A percentile compares a stretch with the other conserved stretches of the same genome.
These are phyloP conservation scores for Artemia franciscana DNA, from an alignment of 1,140 invertebrate species.

Conservation along the genomic window DNA sequence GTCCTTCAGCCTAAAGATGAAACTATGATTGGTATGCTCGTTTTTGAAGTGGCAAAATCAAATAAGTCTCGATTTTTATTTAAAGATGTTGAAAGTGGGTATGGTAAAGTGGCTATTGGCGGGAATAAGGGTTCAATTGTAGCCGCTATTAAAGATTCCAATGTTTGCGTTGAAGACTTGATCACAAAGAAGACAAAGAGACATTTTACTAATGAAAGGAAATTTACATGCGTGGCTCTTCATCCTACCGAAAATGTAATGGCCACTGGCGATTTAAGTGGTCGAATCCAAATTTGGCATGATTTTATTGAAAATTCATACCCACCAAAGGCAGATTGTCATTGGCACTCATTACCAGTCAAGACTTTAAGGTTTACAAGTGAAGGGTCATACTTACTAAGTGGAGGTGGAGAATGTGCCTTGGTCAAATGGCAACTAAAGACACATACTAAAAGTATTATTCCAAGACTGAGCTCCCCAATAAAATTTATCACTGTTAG, in stretches of 20 bases:
- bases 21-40: neutral
- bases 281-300: slow-evolving; percentile 39
- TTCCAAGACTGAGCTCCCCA: slow-evolving; percentile 44
- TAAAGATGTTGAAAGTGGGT: neutral
- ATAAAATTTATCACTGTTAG: slow-evolving; percentile 40
- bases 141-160: slow-evolving; percentile 16
- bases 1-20: neutral
- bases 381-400: slow-evolving; percentile 41
- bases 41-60: neutral
- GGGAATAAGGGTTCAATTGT: slow-evolving; percentile 15
- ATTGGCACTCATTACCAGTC: slow-evolving; percentile 58
- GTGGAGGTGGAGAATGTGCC: slow-evolving; percentile 50
- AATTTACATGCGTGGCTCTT: slow-evolving; percentile 38
- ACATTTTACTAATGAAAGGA: slow-evolving; percentile 21
- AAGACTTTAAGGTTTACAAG: slow-evolving; percentile 38
- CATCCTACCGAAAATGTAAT: slow-evolving; percentile 39
- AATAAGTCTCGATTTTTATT: neutral
- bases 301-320: slow-evolving; percentile 21
- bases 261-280: slow-evolving; percentile 40
- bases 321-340: slow-evolving; percentile 30
- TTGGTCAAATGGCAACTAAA: slow-evolving; percentile 49
- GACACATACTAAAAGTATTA: slow-evolving; percentile 29
- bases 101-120: neutral
- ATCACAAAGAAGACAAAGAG: slow-evolving; percentile 12
- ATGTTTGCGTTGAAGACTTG: slow-evolving; percentile 20